phyloP scores from a whole-genome alignment of 2,797 vertebrate genomes.

The Rhynchonycteris naso region DNA sequence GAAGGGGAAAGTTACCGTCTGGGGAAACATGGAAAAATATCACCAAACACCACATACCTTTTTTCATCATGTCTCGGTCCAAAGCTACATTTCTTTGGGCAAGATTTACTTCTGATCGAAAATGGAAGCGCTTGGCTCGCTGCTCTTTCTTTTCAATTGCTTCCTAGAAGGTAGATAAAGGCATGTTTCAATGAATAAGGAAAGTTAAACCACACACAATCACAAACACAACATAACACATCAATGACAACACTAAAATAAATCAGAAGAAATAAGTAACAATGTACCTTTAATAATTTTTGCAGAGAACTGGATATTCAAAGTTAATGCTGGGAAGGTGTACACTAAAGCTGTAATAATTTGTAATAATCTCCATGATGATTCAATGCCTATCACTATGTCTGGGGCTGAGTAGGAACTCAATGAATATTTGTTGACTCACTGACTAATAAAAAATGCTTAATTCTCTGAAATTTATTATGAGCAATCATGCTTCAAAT shows the following conservation, averaged over 20 bases:
- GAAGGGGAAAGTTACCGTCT: not conserved
- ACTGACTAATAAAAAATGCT: not conserved
- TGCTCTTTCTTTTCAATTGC: conserved; percentile 98
- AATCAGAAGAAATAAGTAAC: conserved; percentile 33
- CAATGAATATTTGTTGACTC: not conserved
- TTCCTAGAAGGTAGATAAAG: conserved; percentile 88
- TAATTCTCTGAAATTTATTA: conserved; percentile 26
- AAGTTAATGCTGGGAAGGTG: not conserved
- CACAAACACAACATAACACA: not conserved
- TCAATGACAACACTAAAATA: conserved; percentile 11
- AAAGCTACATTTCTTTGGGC: conserved; percentile 91
- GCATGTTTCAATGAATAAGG: not conserved
- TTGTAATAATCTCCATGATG: not conserved
- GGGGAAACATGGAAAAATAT: not conserved
- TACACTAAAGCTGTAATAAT: not conserved
- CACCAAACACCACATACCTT: conserved; percentile 86
- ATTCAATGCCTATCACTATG: not conserved
- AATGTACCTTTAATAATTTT: not conserved
- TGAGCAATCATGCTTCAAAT: not conserved
- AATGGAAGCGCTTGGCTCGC: conserved; percentile 95
- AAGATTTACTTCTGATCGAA: conserved; percentile 90
- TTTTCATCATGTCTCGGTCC: conserved; percentile 94
- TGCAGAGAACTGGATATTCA: not conserved
- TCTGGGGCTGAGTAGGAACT: not conserved
- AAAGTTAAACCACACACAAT: conserved; percentile 28